These are phyloP conservation scores for Takifugu rubripes DNA, from an alignment of 2,797 vertebrate species.

Conservation along the genomic window DNA sequence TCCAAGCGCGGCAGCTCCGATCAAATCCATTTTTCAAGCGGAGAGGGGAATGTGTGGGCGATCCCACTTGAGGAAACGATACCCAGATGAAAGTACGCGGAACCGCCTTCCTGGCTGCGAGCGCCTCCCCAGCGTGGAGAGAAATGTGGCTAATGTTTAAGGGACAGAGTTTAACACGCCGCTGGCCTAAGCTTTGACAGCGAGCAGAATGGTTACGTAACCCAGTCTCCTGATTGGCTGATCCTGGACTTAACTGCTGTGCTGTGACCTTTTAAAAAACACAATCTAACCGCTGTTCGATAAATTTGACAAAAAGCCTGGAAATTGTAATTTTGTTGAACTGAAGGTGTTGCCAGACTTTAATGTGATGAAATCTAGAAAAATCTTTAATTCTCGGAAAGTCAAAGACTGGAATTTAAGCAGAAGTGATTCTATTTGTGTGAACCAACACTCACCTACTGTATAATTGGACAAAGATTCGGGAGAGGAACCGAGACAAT, in stretches of 20 bases:
- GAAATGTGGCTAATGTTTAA: slow-evolving; percentile 57
- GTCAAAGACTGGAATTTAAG: not conserved
- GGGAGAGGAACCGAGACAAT: not conserved
- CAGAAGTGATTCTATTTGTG: not conserved
- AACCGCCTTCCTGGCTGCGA: slow-evolving; percentile 65
- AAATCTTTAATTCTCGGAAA: too few relatives aligned
- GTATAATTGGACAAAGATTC: not conserved
- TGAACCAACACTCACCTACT: not conserved
- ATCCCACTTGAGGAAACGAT: slow-evolving; percentile 58
- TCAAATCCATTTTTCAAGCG: slow-evolving; percentile 56
- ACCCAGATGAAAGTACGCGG: slow-evolving; percentile 58
- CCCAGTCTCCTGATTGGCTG: slow-evolving; percentile 32
- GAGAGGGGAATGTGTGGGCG: slow-evolving; percentile 62
- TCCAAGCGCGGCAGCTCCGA: slow-evolving; percentile 51
- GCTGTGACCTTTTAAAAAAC: slow-evolving; percentile 20
- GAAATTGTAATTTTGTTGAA: too few relatives aligned
- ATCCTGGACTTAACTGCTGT: slow-evolving; percentile 23
- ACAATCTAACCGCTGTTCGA: not conserved
- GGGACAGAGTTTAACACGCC: slow-evolving; percentile 30
- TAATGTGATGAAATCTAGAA: too few relatives aligned
- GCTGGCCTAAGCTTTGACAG: slow-evolving; percentile 23
- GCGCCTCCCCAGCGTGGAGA: slow-evolving; percentile 52
- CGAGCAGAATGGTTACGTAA: slow-evolving; percentile 56
- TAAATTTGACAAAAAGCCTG: too few relatives aligned
- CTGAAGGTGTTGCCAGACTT: too few relatives aligned